phyloP scores from a whole-genome alignment of 2,888 invertebrate species.

The Latrodectus elegans region DNA sequence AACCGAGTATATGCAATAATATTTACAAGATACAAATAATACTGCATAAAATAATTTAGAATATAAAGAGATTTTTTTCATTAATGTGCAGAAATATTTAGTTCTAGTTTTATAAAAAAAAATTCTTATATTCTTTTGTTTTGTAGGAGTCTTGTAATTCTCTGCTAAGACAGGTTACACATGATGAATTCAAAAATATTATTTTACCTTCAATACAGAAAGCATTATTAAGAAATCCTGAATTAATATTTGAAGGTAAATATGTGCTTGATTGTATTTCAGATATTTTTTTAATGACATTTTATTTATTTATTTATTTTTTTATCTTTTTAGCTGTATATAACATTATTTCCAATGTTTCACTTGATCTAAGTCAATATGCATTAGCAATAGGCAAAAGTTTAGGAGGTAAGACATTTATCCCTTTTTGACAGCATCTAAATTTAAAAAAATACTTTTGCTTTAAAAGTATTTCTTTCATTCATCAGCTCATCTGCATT shows the following conservation, averaged over 20 bases:
- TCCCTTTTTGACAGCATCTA: not conserved
- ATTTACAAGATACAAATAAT: too few relatives aligned
- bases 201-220: conserved; percentile 91
- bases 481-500: conserved; percentile 83
- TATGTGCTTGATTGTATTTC: not conserved
- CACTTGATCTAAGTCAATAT: conserved; percentile 85
- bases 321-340: conserved; percentile 79
- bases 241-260: conserved; percentile 85
- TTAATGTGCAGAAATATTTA: too few relatives aligned
- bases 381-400: conserved; percentile 86
- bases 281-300: not conserved
- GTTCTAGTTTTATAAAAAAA: too few relatives aligned
- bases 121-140: not conserved
- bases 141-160: conserved; percentile 48
- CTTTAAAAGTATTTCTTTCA: conserved; percentile 35
- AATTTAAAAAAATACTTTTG: too few relatives aligned
- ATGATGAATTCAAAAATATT: conserved; percentile 81
- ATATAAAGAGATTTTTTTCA: too few relatives aligned
- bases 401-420: conserved; percentile 48
- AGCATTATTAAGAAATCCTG: conserved; percentile 93
- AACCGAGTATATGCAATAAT: too few relatives aligned
- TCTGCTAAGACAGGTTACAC: conserved; percentile 66
- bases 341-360: conserved; percentile 82
- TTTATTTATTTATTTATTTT: conserved; percentile 7
- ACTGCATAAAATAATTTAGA: too few relatives aligned